Evolutionary conservation across 2,113 vertebrate genomes (phyloP), one percentile per base, ranked within the genome.

Genomic region (Vanacampus margaritifer): DNA sequence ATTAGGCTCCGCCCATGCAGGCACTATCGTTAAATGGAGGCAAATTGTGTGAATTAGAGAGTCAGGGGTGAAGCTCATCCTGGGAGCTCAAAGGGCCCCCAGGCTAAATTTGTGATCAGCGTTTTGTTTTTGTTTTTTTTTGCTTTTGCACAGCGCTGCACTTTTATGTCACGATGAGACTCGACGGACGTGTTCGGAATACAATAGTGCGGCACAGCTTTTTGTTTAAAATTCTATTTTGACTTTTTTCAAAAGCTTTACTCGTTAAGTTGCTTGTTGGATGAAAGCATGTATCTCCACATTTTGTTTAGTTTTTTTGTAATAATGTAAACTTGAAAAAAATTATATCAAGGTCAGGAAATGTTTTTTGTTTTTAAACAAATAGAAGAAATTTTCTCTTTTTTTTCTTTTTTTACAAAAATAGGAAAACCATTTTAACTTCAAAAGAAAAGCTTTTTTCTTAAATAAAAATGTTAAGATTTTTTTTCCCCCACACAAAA

Each of bases 121-220:
- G 24, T 13, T 26, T 54, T 32, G 93, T 93, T 90, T 94, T 97
- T 98, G 98, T 93, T 94, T 93, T 90, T 94, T 98, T n/a, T n/a
- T n/a, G n/a, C n/a, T n/a, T n/a, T 98, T 98, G 96, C 96, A 98
- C 96, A 97, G 93, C 92, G 95, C 92, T 95, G 95, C 97, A 98
- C 96, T 96, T 95, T 87, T 91, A 36, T 53, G 50, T 93, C 89
- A 85, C 86, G 76, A 86, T 80, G 77, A 88, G 71, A 78, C 78
- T 84, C 91, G 94, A 91, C 17, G 35, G 72, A 54, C 74, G 80
- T 73, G 74, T 63, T 69, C 77, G 63, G 71, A 71, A 83, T 82
- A 71, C 50, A 64, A 75, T 56, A 32, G 63, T 68, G 78, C 75
- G 74, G 73, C 61, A 63, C 56, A 75, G 66, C 68, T 17, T 87